These are phyloP conservation scores for Lottia gigantea DNA, from an alignment of 2,888 invertebrate species.

Conservation along the genomic window DNA sequence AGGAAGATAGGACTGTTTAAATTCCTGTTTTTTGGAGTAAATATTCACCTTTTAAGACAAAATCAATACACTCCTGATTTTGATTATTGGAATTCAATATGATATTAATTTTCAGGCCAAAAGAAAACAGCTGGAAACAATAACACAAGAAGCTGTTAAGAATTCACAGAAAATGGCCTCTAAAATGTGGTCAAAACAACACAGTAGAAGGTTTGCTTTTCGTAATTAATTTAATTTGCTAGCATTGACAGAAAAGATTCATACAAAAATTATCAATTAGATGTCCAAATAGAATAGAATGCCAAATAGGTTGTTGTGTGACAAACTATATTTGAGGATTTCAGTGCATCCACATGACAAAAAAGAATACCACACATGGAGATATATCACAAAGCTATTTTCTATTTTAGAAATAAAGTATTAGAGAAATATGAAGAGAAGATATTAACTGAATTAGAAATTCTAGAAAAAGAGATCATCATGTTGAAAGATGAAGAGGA, in stretches of 20 bases:
- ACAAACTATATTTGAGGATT: too few species aligned
- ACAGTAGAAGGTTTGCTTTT: slow-evolving; percentile 37
- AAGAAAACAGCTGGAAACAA: slow-evolving; percentile 33
- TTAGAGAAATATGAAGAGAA: slow-evolving; percentile 34
- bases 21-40: too few species aligned
- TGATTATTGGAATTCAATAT: not conserved
- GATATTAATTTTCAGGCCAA: slow-evolving; percentile 32
- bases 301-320: too few species aligned
- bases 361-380: too few species aligned
- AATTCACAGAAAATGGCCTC: slow-evolving; percentile 36
- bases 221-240: too few species aligned
- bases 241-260: too few species aligned
- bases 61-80: not conserved
- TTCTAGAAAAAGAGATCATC: slow-evolving; percentile 41
- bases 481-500: slow-evolving; percentile 39
- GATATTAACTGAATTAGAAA: slow-evolving; percentile 38
- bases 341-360: too few species aligned
- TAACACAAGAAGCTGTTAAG: slow-evolving; percentile 36
- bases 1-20: too few species aligned
- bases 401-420: slow-evolving; percentile 21
- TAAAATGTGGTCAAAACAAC: slow-evolving; percentile 34
- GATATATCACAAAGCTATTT: too few species aligned
- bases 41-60: too few species aligned
- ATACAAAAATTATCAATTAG: too few species aligned
- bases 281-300: too few species aligned